These are phyloP conservation scores for Cataglyphis rosenhaueri DNA, from an alignment of 2,888 invertebrate species.

Conservation along the genomic window DNA sequence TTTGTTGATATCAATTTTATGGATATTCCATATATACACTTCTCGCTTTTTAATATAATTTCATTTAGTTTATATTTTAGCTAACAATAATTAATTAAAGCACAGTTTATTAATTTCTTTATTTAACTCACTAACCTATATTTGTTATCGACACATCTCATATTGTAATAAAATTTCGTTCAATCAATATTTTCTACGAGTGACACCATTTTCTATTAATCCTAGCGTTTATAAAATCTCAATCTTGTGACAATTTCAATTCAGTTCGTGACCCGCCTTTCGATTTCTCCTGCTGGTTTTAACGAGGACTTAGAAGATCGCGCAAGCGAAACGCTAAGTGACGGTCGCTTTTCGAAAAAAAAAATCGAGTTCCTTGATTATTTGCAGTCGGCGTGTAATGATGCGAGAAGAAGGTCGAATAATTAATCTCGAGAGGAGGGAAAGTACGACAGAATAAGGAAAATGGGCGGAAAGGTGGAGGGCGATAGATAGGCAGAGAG, in stretches of 20 bases:
- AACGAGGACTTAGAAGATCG: slow-evolving; percentile 53
- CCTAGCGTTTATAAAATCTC: slow-evolving; percentile 31
- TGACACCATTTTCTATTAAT: neutral
- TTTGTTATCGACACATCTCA: neutral
- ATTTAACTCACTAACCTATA: neutral
- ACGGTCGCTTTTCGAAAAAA: slow-evolving; percentile 57
- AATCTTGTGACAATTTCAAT: neutral
- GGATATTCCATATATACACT: neutral
- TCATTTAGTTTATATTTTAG: neutral
- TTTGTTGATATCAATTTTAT: neutral
- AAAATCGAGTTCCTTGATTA: slow-evolving; percentile 55
- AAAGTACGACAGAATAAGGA: slow-evolving; percentile 38
- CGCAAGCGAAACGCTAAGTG: slow-evolving; percentile 53
- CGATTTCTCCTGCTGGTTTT: slow-evolving; percentile 33
- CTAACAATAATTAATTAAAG: neutral
- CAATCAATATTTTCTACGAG: neutral
- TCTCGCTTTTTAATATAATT: neutral
- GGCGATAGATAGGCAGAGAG: neutral
- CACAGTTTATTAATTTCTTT: neutral
- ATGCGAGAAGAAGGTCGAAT: slow-evolving; percentile 65
- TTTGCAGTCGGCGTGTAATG: slow-evolving; percentile 61
- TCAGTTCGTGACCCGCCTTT: slow-evolving; percentile 12
- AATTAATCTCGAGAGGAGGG: slow-evolving; percentile 65
- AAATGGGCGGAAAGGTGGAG: neutral
- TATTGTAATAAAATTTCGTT: neutral